Conservation (phyloP, 2,113 vertebrate genomes). For the Tringa solitaria region DNA sequence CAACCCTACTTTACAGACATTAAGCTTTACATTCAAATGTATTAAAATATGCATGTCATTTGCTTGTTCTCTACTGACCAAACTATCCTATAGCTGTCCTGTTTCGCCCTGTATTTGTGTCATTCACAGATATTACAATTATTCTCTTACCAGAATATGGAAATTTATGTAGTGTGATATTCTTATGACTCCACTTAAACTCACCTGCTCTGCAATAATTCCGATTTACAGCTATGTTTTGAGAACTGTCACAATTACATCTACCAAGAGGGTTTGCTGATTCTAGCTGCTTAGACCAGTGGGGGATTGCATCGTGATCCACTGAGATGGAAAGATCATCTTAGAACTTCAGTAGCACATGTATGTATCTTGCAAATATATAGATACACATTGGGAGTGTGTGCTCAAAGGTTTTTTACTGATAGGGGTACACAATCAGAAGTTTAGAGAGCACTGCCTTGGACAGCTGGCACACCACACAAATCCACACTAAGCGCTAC, state of each 20-base stretch:
- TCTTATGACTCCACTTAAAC: neutral
- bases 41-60: rapidly evolving
- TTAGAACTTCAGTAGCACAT: neutral
- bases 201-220: neutral
- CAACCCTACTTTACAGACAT: neutral
- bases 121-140: neutral
- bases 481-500: neutral
- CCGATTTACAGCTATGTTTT: neutral
- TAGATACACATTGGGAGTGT: rapidly evolving
- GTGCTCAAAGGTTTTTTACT: neutral
- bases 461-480: neutral
- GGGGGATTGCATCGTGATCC: neutral
- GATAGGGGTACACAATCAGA: neutral
- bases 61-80: neutral
- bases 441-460: neutral
- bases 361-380: too few species aligned
- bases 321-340: neutral
- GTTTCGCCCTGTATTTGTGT: neutral
- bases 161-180: too few species aligned
- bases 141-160: neutral
- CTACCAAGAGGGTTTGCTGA: neutral
- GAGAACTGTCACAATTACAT: neutral
- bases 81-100: neutral
- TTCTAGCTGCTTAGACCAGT: neutral
- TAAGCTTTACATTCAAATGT: neutral